These are phyloP conservation scores for Punctoribates punctum DNA, from an alignment of 2,888 invertebrate species.

Conservation along the genomic window DNA sequence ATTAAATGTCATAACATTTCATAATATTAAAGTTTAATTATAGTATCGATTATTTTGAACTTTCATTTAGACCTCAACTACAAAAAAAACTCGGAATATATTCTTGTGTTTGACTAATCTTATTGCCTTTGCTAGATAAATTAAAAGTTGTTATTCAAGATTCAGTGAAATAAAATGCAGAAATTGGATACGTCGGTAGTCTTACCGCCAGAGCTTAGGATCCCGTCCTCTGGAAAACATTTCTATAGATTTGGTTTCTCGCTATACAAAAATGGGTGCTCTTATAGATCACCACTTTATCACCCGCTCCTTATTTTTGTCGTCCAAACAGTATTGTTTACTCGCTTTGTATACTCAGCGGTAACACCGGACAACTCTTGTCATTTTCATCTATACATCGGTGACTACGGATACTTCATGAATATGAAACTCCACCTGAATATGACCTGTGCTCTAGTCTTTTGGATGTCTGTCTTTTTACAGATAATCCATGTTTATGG, in stretches of 20 bases:
- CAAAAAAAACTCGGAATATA: too few relatives aligned
- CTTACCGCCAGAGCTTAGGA: neutral
- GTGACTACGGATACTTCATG: constrained; percentile 36
- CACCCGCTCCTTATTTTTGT: neutral
- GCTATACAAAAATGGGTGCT: neutral
- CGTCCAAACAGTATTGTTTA: neutral
- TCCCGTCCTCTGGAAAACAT: neutral
- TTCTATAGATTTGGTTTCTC: neutral
- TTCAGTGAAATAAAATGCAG: too few relatives aligned
- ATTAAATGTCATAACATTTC: too few relatives aligned
- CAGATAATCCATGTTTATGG: neutral
- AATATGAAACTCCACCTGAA: constrained; percentile 33
- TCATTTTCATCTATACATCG: constrained; percentile 11
- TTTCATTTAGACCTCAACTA: too few relatives aligned
- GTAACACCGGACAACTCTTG: neutral
- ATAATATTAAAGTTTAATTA: too few relatives aligned
- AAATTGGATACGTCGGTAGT: too few relatives aligned
- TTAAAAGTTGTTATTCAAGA: too few relatives aligned
- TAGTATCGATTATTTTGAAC: too few relatives aligned
- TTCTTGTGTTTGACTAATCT: too few relatives aligned
- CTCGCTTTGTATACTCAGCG: neutral
- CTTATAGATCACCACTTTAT: neutral
- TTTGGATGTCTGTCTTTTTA: neutral
- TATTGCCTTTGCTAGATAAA: too few relatives aligned
- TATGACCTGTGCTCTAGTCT: neutral